Base-by-base conservation (phyloP, 2,797 vertebrate species). In the Melanotaenia pygmaea region DNA sequence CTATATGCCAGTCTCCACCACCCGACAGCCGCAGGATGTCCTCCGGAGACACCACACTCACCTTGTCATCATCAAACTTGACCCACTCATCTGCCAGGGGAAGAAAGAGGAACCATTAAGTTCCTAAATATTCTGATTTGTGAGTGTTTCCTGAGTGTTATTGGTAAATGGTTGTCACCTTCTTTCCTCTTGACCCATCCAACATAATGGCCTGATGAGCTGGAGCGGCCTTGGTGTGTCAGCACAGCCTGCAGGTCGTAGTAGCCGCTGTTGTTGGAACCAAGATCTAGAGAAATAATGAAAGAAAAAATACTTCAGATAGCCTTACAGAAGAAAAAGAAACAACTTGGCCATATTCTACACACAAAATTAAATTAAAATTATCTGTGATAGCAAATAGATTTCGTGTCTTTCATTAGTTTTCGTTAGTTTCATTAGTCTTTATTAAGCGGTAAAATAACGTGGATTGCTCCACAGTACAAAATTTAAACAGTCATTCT, bases 111-210 rank as follows among this genome's bases (percentile, higher is more conserved):
- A 80, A 85, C 62, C 54, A 0, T 40, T 38, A 24, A 54, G 37
- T 22, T 62, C 67, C 64, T 74, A 60, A 62, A 60, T 61, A 50
- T 37, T 16, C 34, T 22, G 20, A 57, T 67, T n/a, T 24, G 40
- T 24, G 40, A 26, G 14, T 11, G 24, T 6, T 1, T 28, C 7
- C 4, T 40, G 38, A 0, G 13, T 5, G 14, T 35, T 32, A 3
- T 3, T 1, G 22, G 12, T 16, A 24, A 13, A 2, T 11, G 1
- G 26, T 0, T 14, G 6, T 81, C 93, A 99, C 98, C 97, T 96
- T 97, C 96, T 97, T 99, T 99, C 93, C 98, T 97, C 91, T 97
- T 98, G 81, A 99, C 98, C 98, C 98, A 99, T 43, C 96, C 97
- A 32, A 99, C 96, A 0, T 99, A 99, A 89, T 99, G 98, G 28